Conservation (phyloP, 2,888 invertebrate genomes). For the Nomada lathburiana region DNA sequence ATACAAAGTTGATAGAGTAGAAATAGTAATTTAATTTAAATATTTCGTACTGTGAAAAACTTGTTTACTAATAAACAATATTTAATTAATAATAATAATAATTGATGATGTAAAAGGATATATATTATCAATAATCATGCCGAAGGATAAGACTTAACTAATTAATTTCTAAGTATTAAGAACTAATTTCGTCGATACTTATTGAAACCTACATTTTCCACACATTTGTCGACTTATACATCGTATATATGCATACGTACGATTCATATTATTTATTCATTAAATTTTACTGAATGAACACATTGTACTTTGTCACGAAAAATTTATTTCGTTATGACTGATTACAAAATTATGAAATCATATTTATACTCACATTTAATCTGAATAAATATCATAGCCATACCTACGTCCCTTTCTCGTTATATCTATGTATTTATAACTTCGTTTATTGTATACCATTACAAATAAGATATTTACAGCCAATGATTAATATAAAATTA, state of each 20-base stretch:
- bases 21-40: conserved; percentile 3
- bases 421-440: not conserved
- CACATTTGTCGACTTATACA: not conserved
- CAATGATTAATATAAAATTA: conserved; percentile 18
- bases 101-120: not conserved
- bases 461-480: conserved; percentile 45
- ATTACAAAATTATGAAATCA: conserved; percentile 44
- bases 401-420: not conserved
- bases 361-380: not conserved
- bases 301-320: not conserved
- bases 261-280: not conserved
- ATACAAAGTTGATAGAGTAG: conserved; percentile 4
- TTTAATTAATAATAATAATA: not conserved
- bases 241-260: not conserved
- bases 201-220: not conserved
- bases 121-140: not conserved
- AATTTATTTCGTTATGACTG: conserved; percentile 45
- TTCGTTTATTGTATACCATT: conserved; percentile 35
- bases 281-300: too few species aligned
- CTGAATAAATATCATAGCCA: conserved; percentile 27
- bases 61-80: not conserved
- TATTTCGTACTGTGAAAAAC: not conserved
- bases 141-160: too few species aligned
- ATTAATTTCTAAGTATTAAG: too few species aligned
- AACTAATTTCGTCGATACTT: not conserved